Evolutionary conservation across 2,888 invertebrate species (phyloP).

Genomic region (Drosophila austrosaltans): DNA sequence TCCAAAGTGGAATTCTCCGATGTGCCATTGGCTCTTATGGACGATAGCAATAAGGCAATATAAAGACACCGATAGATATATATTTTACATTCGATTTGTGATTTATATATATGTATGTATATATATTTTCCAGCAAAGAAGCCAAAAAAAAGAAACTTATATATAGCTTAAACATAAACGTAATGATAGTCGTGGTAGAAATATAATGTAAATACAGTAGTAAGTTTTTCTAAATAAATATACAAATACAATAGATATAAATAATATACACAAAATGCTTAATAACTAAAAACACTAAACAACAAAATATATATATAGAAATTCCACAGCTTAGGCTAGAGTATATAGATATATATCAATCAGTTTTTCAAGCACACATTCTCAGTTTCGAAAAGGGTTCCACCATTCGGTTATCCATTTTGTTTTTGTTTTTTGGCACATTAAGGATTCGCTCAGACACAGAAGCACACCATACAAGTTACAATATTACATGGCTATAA

Average conservation of each 20-base stretch:
- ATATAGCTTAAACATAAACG: slow-evolving; percentile 50
- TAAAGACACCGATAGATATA: neutral
- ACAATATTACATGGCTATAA: slow-evolving; percentile 60
- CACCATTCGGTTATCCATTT: slow-evolving; percentile 24
- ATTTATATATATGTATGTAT: slow-evolving; percentile 40
- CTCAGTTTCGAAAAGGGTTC: slow-evolving; percentile 47
- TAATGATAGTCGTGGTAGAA: slow-evolving; percentile 52
- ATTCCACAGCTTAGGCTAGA: slow-evolving; percentile 52
- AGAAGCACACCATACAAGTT: slow-evolving; percentile 37
- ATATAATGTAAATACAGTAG: slow-evolving; percentile 64
- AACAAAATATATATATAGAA: slow-evolving; percentile 45
- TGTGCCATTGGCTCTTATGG: slow-evolving; percentile 80
- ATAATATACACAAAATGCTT: slow-evolving; percentile 44
- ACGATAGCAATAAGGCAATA: slow-evolving; percentile 10
- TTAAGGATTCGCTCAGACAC: slow-evolving; percentile 65
- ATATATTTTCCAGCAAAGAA: slow-evolving; percentile 38
- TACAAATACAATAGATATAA: slow-evolving; percentile 50
- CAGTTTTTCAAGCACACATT: slow-evolving; percentile 62
- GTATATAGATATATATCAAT: slow-evolving; percentile 12
- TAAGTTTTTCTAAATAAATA: slow-evolving; percentile 59
- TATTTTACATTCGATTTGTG: slow-evolving; percentile 25
- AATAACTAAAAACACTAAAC: slow-evolving; percentile 37
- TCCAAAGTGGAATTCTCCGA: slow-evolving; percentile 85
- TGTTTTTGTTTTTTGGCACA: slow-evolving; percentile 70
- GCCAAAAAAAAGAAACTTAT: slow-evolving; percentile 43